phyloP scores from a whole-genome alignment of 2,113 vertebrate species.

The Charadrius vociferus region DNA sequence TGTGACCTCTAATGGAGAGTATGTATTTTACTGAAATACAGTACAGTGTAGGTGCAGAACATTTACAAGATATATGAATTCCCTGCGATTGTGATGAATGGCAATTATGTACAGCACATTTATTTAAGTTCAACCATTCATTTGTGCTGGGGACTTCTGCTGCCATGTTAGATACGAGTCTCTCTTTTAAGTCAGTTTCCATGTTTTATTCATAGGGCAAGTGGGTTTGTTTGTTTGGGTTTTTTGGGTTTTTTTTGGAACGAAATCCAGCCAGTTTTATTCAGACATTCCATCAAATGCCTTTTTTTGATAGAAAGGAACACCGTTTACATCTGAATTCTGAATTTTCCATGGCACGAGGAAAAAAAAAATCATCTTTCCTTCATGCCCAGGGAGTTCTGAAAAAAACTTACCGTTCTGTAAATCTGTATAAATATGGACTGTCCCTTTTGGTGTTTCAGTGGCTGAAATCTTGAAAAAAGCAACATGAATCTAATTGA shows the following conservation, averaged over 20 bases:
- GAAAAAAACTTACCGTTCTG: not conserved
- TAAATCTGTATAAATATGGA: not conserved
- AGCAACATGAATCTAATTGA: not conserved
- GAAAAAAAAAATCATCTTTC: not conserved
- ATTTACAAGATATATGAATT: not conserved
- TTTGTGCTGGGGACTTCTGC: not conserved
- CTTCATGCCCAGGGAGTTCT: not conserved
- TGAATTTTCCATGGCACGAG: not conserved
- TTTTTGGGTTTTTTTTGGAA: not conserved
- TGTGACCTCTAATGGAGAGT: not conserved
- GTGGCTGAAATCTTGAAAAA: not conserved
- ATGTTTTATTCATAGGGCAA: not conserved
- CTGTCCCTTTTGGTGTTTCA: not conserved
- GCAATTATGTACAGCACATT: not conserved
- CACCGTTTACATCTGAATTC: not conserved
- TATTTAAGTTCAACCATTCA: not conserved
- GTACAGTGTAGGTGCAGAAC: not conserved
- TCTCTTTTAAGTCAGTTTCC: not conserved
- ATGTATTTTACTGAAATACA: not conserved
- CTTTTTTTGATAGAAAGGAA: not conserved
- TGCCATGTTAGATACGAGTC: not conserved
- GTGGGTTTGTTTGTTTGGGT: accelerated
- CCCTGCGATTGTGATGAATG: not conserved
- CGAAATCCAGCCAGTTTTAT: not conserved
- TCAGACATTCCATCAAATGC: not conserved